phyloP scores from a whole-genome alignment of 37 sponge, comb jelly and placozoan genomes.

The Dysidea cf. avara region DNA sequence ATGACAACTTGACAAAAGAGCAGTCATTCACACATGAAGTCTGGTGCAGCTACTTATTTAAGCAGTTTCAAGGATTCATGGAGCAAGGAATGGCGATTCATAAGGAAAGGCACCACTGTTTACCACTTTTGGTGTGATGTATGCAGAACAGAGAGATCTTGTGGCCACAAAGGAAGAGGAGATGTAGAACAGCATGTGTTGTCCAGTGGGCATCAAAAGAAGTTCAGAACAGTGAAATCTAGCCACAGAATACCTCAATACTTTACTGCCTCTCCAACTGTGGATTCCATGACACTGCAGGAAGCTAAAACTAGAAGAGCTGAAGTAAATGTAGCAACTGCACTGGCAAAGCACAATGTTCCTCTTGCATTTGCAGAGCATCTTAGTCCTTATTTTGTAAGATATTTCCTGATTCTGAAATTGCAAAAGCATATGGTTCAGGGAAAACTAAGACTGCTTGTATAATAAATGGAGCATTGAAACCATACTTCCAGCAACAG shows the following conservation, averaged over 20 bases:
- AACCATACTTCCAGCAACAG: slow-evolving; percentile 9
- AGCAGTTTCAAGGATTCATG: slow-evolving; percentile 2
- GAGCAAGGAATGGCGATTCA: slow-evolving; percentile 30
- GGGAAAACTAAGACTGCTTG: slow-evolving; percentile 45
- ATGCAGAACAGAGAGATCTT: slow-evolving; percentile 9
- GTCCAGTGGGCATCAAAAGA: no score
- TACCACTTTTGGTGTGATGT: slow-evolving; percentile 29
- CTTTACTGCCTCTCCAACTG: slow-evolving; percentile 1
- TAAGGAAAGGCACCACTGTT: no score
- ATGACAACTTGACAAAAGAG: no score
- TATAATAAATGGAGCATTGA: slow-evolving; percentile 29
- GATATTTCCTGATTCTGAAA: slow-evolving; percentile 57
- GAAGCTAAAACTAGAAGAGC: slow-evolving; percentile 32
- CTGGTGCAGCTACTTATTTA: slow-evolving; percentile 23
- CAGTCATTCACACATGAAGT: background rate
- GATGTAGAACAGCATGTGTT: no score
- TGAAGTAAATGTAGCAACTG: slow-evolving; percentile 49
- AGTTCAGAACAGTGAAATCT: no score
- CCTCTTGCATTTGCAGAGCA: slow-evolving; percentile 45
- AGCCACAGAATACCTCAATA: no score
- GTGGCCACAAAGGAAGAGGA: no score
- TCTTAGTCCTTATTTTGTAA: slow-evolving; percentile 32
- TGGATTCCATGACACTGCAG: slow-evolving; percentile 4
- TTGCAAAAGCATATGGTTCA: slow-evolving; percentile 35
- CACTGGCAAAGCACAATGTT: slow-evolving; percentile 50